phyloP scores from a whole-genome alignment of 2,797 vertebrate genomes.

The Podargus strigoides region DNA sequence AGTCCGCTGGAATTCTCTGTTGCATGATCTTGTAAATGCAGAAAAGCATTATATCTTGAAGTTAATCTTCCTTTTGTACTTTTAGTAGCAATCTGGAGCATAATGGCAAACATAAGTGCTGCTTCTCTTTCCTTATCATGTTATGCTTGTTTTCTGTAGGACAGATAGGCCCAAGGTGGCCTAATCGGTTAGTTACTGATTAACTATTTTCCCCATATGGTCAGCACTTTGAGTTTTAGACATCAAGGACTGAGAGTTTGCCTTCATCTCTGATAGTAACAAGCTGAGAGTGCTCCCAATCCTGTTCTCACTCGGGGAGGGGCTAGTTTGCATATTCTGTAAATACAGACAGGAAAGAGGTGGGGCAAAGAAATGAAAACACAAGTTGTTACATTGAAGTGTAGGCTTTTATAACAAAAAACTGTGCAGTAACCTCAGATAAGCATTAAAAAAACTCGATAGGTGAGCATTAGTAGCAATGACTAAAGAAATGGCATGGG shows the following conservation, averaged over 20 bases:
- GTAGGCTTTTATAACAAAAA: background rate
- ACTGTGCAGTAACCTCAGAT: background rate
- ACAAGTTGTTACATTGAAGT: background rate
- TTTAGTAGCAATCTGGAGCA: background rate
- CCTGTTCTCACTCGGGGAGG: background rate
- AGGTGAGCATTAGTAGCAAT: background rate
- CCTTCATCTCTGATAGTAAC: background rate
- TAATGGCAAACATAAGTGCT: background rate
- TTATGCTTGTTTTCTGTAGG: background rate
- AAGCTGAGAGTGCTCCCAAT: background rate
- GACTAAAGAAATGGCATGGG: background rate
- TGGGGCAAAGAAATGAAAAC: background rate
- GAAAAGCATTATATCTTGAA: background rate
- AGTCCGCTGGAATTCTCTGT: background rate
- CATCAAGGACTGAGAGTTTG: background rate
- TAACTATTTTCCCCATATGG: background rate
- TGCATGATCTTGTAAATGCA: background rate
- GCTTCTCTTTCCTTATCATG: background rate
- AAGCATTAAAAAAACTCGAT: background rate
- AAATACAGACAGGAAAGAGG: background rate
- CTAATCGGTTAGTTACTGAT: background rate
- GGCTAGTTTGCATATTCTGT: background rate
- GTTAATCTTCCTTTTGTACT: background rate
- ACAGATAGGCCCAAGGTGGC: background rate
- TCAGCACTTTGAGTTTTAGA: background rate